Evolutionary conservation across 2,797 vertebrate species (phyloP).

Genomic region (Eulemur albifrons): DNA sequence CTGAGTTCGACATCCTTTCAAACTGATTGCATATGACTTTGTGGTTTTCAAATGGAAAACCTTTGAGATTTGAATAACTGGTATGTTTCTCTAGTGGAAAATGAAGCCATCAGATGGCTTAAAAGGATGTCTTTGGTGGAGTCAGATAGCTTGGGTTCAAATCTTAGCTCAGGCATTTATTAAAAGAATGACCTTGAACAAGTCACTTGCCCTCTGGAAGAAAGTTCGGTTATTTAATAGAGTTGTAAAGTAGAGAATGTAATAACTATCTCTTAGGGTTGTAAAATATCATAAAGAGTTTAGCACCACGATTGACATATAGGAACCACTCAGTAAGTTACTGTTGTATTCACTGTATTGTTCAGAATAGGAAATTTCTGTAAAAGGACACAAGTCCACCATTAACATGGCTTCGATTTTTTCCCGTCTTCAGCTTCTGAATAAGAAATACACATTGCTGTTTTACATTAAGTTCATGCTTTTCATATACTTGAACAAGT

Average conservation of each 20-base stretch:
- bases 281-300: neutral
- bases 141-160: slow-evolving; percentile 31
- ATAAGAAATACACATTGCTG: slow-evolving; percentile 42
- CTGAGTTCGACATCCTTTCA: slow-evolving; percentile 54
- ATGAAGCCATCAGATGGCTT: slow-evolving; percentile 34
- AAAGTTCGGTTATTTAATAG: slow-evolving; percentile 38
- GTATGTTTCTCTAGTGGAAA: slow-evolving; percentile 38
- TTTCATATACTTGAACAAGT: slow-evolving; percentile 60
- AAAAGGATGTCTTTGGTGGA: neutral
- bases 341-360: neutral
- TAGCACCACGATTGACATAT: neutral
- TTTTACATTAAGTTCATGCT: slow-evolving; percentile 61
- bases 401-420: neutral
- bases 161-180: slow-evolving; percentile 34
- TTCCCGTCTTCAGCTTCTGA: slow-evolving; percentile 34
- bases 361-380: slow-evolving; percentile 31
- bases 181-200: slow-evolving; percentile 32
- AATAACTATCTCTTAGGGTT: neutral
- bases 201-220: slow-evolving; percentile 43
- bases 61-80: slow-evolving; percentile 31
- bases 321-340: slow-evolving; percentile 30
- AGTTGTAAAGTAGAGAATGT: neutral
- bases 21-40: slow-evolving; percentile 28
- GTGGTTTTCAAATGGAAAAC: slow-evolving; percentile 52
- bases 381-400: neutral